phyloP scores from a whole-genome alignment of 1,140 invertebrate species.

The Diplogasteroides magnus region DNA sequence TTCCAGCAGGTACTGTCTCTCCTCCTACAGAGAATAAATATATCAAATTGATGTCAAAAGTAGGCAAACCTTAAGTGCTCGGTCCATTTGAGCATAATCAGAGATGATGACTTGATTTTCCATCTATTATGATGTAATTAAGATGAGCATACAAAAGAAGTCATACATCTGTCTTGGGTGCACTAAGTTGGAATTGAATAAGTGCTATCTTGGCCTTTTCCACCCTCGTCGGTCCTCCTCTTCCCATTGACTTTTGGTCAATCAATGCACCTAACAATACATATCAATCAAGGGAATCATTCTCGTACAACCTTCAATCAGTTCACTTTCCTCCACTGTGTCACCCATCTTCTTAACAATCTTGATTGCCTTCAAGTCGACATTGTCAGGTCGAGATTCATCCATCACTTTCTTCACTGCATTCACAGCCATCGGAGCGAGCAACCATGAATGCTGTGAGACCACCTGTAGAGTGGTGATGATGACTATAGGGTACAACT shows the following conservation, averaged over 20 bases:
- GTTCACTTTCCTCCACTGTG: conserved; percentile 88
- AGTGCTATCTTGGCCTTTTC: conserved; percentile 98
- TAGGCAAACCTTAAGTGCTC: conserved; percentile 66
- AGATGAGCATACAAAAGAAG: conserved; percentile 1
- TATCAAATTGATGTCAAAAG: not conserved
- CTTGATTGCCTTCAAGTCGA: conserved; percentile 81
- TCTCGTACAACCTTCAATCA: conserved; percentile 69
- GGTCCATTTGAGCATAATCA: conserved; percentile 97
- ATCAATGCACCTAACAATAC: conserved; percentile 71
- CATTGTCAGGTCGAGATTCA: conserved; percentile 61
- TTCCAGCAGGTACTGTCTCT: conserved; percentile 93
- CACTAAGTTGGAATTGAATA: conserved; percentile 98
- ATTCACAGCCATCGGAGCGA: conserved; percentile 93
- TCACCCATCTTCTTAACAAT: conserved; percentile 86
- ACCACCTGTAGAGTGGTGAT: conserved; percentile 67
- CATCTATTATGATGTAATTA: conserved; percentile 69
- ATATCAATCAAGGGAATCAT: not conserved
- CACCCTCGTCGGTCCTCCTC: conserved; percentile 82
- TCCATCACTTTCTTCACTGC: conserved; percentile 79
- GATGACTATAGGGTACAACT: not conserved
- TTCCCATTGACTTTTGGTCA: conserved; percentile 75
- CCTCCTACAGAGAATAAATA: conserved; percentile 71
- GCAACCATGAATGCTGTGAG: conserved; percentile 85
- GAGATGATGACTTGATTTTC: conserved; percentile 93
- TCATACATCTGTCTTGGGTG: conserved; percentile 91